These are phyloP conservation scores for Schizotus pectinicornis DNA, from an alignment of 2,888 invertebrate species.

Conservation along the genomic window DNA sequence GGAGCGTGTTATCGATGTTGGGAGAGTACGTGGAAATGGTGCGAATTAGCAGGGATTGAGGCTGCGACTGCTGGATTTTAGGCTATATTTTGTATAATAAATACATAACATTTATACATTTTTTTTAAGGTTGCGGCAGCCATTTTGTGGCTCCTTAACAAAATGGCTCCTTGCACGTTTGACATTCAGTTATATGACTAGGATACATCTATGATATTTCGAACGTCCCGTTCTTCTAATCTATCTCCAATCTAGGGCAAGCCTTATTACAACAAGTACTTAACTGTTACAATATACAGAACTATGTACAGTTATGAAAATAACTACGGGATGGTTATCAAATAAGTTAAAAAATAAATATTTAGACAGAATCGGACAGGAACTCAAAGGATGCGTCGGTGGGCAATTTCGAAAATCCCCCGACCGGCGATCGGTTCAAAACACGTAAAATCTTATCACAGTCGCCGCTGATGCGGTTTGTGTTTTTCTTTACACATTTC, in stretches of 20 bases:
- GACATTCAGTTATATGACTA: slow-evolving; percentile 50
- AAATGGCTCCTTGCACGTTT: slow-evolving; percentile 42
- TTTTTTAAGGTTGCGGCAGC: slow-evolving; percentile 40
- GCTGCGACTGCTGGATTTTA: slow-evolving; percentile 32
- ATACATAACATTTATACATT: slow-evolving; percentile 58
- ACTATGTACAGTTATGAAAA: slow-evolving; percentile 40
- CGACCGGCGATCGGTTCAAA: slow-evolving; percentile 34
- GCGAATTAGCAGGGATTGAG: not conserved
- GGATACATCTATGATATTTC: slow-evolving; percentile 47
- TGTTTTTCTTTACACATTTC: slow-evolving; percentile 50
- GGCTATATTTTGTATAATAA: slow-evolving; percentile 56
- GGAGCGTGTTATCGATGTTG: not conserved
- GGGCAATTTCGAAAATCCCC: not conserved
- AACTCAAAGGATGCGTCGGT: slow-evolving; percentile 17
- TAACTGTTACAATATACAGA: slow-evolving; percentile 40
- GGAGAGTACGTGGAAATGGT: not conserved
- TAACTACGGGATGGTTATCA: slow-evolving; percentile 1
- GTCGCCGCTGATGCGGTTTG: slow-evolving; percentile 52
- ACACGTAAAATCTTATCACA: slow-evolving; percentile 54
- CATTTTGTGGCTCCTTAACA: slow-evolving; percentile 45
- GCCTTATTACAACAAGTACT: slow-evolving; percentile 42
- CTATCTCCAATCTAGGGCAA: slow-evolving; percentile 28
- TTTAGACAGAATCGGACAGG: slow-evolving; percentile 18
- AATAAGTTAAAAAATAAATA: slow-evolving; percentile 29
- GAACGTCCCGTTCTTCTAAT: slow-evolving; percentile 33